phyloP scores from a whole-genome alignment of 2,113 vertebrate species.

The Oncorhynchus kisutch region DNA sequence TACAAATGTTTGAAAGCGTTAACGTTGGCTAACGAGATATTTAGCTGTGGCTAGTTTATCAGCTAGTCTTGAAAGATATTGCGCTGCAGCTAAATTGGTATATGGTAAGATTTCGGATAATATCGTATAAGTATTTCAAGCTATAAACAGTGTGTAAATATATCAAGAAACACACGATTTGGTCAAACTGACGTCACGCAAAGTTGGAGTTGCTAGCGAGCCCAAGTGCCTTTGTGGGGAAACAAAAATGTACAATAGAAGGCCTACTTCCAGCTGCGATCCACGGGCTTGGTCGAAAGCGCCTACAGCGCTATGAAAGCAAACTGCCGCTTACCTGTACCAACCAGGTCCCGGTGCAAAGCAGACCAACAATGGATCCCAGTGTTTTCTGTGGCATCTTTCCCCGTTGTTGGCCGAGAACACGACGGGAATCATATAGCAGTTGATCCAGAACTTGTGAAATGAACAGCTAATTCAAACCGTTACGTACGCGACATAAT shows the following conservation, averaged over 20 bases:
- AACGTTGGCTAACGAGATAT: too few species aligned
- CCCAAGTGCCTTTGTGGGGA: conserved; percentile 63
- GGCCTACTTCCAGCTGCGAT: conserved; percentile 63
- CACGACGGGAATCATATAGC: conserved; percentile 64
- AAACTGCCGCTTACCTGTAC: conserved; percentile 73
- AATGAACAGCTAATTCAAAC: conserved; percentile 8
- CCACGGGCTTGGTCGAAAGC: conserved; percentile 59
- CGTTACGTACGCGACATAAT: conserved; percentile 56
- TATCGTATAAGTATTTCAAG: too few species aligned
- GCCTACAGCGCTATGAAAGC: conserved; percentile 13
- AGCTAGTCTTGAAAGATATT: too few species aligned
- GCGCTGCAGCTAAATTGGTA: too few species aligned
- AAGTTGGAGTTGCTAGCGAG: conserved; percentile 22
- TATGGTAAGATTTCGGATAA: too few species aligned
- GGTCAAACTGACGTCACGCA: conserved; percentile 39
- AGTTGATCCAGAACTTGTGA: conserved; percentile 28
- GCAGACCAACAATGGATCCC: conserved; percentile 74
- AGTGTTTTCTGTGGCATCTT: conserved; percentile 76
- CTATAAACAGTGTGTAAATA: neutral
- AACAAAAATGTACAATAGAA: conserved; percentile 61
- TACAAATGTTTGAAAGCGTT: too few species aligned
- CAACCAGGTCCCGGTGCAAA: conserved; percentile 73
- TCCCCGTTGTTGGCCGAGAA: conserved; percentile 62
- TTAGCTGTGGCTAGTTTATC: too few species aligned
- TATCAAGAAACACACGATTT: neutral